Evolutionary conservation across 2,888 invertebrate genomes (phyloP), one percentile per base, ranked within the genome.

Genomic region (Sarcophaga subvicina): DNA sequence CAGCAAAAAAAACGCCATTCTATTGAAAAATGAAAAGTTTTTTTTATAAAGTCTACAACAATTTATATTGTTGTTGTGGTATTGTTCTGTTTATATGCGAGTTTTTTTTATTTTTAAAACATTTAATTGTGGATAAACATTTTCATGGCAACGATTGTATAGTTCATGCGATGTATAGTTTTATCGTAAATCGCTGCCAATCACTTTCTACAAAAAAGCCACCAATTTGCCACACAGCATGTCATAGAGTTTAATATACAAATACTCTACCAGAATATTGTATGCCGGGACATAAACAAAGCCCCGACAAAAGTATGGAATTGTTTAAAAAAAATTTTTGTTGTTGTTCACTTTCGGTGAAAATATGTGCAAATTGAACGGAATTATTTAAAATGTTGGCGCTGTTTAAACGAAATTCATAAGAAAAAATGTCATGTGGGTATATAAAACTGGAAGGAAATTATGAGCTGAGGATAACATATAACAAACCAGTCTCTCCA

Each of bases 151-250:
- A 49, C 49, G 49, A 71, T 5, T 37, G 17, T 27, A 17, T 75
- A 49, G n/a, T 3, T 63, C 73, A 11, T 66, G 6, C 4, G 22
- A 77, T 22, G 49, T 64, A 45, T 47, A 86, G 82, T 80, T 77
- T 80, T 80, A 80, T 83, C 77, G 76, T 72, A 76, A 83, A 86
- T 83, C 69, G 83, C 72, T 83, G 83, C 60, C 86, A 86, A 86
- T 86, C 83, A 86, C 62, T 69, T 83, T 72, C 67, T 25, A 72
- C 72, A 71, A 37, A 73, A 83, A 86, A 73, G 77, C 80, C 72
- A 86, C 80, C 83, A 86, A 86, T 86, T 80, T 80, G 20, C 63
- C 59, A 45, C 64, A 37, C 80, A 83, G 66, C 77, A 86, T 47
- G 71, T 22, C 64, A 45, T 62, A 73, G 59, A 63, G 45, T 78